phyloP scores from a whole-genome alignment of 2,888 invertebrate species.

The Himalopsyche kuldschensis region DNA sequence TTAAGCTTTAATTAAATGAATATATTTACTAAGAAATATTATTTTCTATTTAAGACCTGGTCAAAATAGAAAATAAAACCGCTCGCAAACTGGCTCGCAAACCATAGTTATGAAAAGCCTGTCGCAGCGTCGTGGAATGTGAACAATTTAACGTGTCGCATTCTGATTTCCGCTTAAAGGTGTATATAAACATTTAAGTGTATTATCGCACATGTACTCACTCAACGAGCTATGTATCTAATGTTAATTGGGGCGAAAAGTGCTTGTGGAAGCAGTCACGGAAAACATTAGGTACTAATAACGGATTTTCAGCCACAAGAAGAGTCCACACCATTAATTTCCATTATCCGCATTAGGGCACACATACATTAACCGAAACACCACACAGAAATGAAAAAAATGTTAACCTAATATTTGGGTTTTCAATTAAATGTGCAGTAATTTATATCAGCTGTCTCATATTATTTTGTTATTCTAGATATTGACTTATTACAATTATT shows the following conservation, averaged over 20 bases:
- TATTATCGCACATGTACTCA: not conserved
- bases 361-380: too few species aligned
- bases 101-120: not conserved
- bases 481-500: too few species aligned
- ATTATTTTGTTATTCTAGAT: too few species aligned
- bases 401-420: too few species aligned
- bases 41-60: too few species aligned
- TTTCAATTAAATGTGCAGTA: too few species aligned
- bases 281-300: not conserved
- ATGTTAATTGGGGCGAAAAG: not conserved
- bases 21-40: too few species aligned
- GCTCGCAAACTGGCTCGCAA: not conserved
- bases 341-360: not conserved
- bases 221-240: not conserved
- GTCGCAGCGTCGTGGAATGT: not conserved
- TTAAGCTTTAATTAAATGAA: too few species aligned
- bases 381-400: too few species aligned
- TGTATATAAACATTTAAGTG: not conserved
- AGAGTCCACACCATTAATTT: not conserved
- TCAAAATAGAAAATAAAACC: too few species aligned
- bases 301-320: not conserved
- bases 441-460: too few species aligned
- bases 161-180: not conserved
- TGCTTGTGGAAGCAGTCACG: not conserved
- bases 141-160: not conserved